phyloP scores from a whole-genome alignment of 2,888 invertebrate genomes.

The Drosophila yooni region DNA sequence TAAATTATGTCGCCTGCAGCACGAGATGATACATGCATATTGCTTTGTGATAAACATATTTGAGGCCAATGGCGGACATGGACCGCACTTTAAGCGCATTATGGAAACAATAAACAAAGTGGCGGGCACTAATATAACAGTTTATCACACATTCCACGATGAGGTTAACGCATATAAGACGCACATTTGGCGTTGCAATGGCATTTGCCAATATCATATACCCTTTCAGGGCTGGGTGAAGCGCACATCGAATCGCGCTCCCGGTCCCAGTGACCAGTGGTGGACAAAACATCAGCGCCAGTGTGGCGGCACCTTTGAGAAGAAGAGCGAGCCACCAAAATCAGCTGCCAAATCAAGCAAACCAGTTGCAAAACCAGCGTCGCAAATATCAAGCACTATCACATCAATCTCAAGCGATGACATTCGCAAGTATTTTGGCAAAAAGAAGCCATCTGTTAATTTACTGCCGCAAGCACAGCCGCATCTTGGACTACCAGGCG shows the following conservation, averaged over 20 bases:
- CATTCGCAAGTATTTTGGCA: constrained; percentile 61
- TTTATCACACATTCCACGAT: constrained; percentile 97
- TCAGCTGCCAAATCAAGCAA: constrained; percentile 16
- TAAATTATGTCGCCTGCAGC: constrained; percentile 85
- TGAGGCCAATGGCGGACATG: constrained; percentile 96
- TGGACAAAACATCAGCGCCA: constrained; percentile 90
- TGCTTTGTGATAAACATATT: constrained; percentile 95
- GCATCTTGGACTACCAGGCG: constrained; percentile 35
- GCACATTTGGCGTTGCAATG: constrained; percentile 98
- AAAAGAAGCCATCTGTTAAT: constrained; percentile 22
- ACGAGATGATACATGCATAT: constrained; percentile 99
- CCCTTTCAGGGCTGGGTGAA: constrained; percentile 97
- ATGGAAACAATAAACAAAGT: constrained; percentile 96
- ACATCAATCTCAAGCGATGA: constrained; percentile 20
- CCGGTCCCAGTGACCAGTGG: constrained; percentile 94
- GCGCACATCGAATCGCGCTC: constrained; percentile 94
- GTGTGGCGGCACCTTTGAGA: constrained; percentile 94
- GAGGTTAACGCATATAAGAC: constrained; percentile 95
- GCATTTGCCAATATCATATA: constrained; percentile 90
- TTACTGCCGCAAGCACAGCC: constrained; percentile 24
- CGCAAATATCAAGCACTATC: constrained; percentile 16
- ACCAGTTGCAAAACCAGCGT: constrained; percentile 40
- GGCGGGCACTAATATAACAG: constrained; percentile 94
- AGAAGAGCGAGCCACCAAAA: constrained; percentile 91
- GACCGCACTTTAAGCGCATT: constrained; percentile 96